Evolutionary conservation across 1,140 invertebrate species (phyloP), one percentile per base, ranked within the genome.

Genomic region (Penaeus vannamei): DNA sequence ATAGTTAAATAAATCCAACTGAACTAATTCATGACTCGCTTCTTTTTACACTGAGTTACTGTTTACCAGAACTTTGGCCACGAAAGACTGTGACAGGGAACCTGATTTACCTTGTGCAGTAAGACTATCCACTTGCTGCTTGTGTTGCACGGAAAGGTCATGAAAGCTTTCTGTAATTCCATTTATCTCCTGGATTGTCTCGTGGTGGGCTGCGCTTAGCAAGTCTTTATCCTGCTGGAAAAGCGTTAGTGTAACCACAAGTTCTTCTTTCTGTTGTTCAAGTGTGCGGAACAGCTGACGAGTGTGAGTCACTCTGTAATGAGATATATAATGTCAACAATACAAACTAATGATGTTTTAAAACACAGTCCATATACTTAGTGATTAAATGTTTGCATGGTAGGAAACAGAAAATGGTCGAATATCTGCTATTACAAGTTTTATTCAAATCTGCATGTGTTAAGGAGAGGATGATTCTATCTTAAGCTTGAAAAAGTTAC

Each of bases 291-390:
- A 85, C 22, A 85, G 22, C n/a, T 85, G 46, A 12, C 84, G 84
- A 10, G 84, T 85, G 69, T 85, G 69, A 22, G 26, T 60, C 26
- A 85, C 84, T 64, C 84, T 85, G 84, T 60, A 77, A 42, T 42
- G 10, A 69, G 23, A 7, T 22, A 77, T 0, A 83, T 42, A 20
- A 46, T 20, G 42, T 77, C 20, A 42, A 59, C 66, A 53, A 17
- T 53, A 2, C 14, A 53, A 53, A 53, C 1, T 17, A 53, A 17
- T 10, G 53, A 53, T 12, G 8, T 53, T 46, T 53, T 1, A 53
- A 53, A 53, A 12, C 53, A 0, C 53, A 53, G 17, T 12, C 12
- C 53, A 53, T 10, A 17, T 17, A 53, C 17, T 14, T 53, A 53
- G 17, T 53, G 12, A 53, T 53, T 14, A 17, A 53, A 14, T 53